Base-by-base conservation (phyloP, 1,140 invertebrate species). In the Cherax quadricarinatus region DNA sequence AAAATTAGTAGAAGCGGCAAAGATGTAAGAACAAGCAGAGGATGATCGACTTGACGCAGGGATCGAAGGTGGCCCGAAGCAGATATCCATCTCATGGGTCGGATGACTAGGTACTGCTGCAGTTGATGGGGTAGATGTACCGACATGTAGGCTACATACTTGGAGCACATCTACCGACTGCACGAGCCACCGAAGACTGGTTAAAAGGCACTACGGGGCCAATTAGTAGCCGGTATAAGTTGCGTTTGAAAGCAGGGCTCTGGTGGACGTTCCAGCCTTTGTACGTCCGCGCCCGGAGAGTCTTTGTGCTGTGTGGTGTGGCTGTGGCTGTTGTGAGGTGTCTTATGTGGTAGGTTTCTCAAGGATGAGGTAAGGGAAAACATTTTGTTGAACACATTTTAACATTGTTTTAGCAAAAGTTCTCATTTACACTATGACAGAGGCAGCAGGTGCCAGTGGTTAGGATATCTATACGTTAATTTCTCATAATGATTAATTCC, bases 101-200 rank as follows among this genome's bases (percentile, higher is more conserved):
- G 70, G 12, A 30, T 57, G 21, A 21, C 82, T 84, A 14, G 53
- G 9, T 7, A 48, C 41, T 16, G 82, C 24, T 49, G 85, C 24
- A 75, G 85, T 16, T n/a, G 85, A 78, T 49, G 70, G 14, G 75
- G 85, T 30, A 51, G 85, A 78, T 49, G 84, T 16, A n/a, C 14
- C 18, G 16, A 85, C 41, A 51, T 51, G 49, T 16, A 51, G 41
- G 85, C 85, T 78, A 53, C 85, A 57, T 53, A 49, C 85, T 7
- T 87, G 48, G 21, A 49, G 21, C 3, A 51, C 70, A 51, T 49
- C 24, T 73, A 51, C 49, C n/a, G 66, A 66, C 66, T 70, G 70
- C 73, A 21, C 48, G 24, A 78, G 85, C 85, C 85, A 87, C 85
- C 85, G 85, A 73, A 78, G 70, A 51, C 73, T 51, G 62, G 85